Evolutionary conservation across 37 sponge, comb jelly and placozoan species (phyloP), one percentile per base, ranked within the genome.

Genomic region (Axinella damicornis): DNA sequence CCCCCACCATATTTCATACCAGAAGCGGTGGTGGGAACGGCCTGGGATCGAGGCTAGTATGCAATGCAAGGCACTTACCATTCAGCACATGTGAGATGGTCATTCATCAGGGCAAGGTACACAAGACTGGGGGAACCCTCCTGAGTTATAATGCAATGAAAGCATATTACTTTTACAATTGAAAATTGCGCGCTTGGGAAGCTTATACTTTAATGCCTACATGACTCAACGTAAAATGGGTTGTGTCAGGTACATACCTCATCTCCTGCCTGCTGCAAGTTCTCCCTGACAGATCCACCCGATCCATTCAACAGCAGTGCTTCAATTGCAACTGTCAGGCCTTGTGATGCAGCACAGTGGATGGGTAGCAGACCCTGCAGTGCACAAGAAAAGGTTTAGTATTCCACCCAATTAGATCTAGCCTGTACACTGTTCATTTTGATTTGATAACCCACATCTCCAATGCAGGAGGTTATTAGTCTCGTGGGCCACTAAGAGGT

Each of bases 341-440:
- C 90, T 16, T 70, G n/a, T 27, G 80, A 30, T 20, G 80, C 85
- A 38, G 85, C 90, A 84, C 80, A 90, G 67, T 90, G 90, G 33
- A 90, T 84, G 21, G 90, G 73, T 32, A 78, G 58, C 27, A 34
- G 57, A 25, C 85, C 80, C 79, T 90, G 69, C 15, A 40, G 59
- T 71, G 24, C 15, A n/a, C n/a, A n/a, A n/a, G n/a, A n/a, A n/a
- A n/a, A n/a, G n/a, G n/a, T n/a, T n/a, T n/a, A n/a, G n/a, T n/a
- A n/a, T n/a, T n/a, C n/a, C n/a, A n/a, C n/a, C n/a, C n/a, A n/a
- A n/a, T n/a, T n/a, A n/a, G n/a, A n/a, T n/a, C n/a, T n/a, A n/a
- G n/a, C n/a, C n/a, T n/a, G n/a, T n/a, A n/a, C n/a, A n/a, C n/a
- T n/a, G n/a, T n/a, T n/a, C n/a, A n/a, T n/a, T n/a, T n/a, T n/a